phyloP scores from a whole-genome alignment of 2,113 vertebrate species.

The Meleagris gallopavo region DNA sequence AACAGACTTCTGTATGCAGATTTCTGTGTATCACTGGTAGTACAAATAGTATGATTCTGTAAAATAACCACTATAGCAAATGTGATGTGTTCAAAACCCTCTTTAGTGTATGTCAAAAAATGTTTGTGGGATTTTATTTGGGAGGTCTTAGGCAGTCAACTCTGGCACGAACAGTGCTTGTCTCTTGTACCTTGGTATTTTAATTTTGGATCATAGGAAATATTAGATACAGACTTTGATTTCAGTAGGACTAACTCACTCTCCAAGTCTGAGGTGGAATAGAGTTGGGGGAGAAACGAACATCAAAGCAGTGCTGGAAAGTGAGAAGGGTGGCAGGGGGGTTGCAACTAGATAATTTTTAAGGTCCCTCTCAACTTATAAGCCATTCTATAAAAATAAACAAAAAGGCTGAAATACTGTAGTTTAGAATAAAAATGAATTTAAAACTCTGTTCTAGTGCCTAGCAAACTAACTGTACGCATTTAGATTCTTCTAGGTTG shows the following conservation, averaged over 20 bases:
- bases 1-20: background rate
- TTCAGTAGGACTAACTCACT: background rate
- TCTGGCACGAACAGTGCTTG: fast-evolving
- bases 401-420: background rate
- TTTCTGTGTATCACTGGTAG: background rate
- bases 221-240: background rate
- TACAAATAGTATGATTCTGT: background rate
- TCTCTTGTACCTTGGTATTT: background rate
- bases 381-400: background rate
- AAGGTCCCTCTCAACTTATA: too few species aligned
- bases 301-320: background rate
- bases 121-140: background rate
- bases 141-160: background rate
- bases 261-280: background rate
- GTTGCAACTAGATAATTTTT: too few species aligned
- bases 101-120: background rate
- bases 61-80: background rate
- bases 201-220: background rate
- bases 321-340: too few species aligned
- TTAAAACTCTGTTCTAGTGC: background rate
- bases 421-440: background rate
- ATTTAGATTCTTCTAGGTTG: background rate
- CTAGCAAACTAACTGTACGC: background rate
- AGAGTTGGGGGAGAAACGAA: background rate
- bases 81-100: background rate